phyloP scores from a whole-genome alignment of 2,113 vertebrate genomes.

The Forbesichthys papilliferus region DNA sequence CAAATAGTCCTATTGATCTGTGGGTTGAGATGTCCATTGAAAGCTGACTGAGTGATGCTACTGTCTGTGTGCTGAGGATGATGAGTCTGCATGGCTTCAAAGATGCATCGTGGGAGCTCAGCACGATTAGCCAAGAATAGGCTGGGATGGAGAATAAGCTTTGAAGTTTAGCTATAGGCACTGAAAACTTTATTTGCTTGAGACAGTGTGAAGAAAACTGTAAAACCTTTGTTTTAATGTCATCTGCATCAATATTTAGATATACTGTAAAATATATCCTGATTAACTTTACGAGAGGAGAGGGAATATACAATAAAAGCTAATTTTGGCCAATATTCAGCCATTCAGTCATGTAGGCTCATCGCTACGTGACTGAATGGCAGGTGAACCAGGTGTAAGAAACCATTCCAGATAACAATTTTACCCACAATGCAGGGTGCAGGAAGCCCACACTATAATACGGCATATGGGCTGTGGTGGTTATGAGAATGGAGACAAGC shows the following conservation, averaged over 20 bases:
- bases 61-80: constrained; percentile 13
- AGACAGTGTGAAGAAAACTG: background rate
- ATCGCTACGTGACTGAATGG: background rate
- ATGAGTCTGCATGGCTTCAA: constrained; percentile 17
- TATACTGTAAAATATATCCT: background rate
- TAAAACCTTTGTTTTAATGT: background rate
- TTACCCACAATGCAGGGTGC: background rate
- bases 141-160: constrained; percentile 1
- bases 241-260: background rate
- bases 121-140: constrained; percentile 7
- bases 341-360: no score
- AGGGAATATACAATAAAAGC: background rate
- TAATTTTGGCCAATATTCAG: background rate
- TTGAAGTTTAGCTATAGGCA: constrained; percentile 4
- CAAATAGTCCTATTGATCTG: constrained; percentile 38
- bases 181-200: background rate
- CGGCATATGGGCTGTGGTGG: background rate
- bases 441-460: background rate
- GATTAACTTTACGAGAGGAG: background rate
- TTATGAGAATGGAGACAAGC: background rate
- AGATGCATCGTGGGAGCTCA: constrained; percentile 39
- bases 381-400: background rate
- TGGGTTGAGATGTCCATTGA: constrained; percentile 22
- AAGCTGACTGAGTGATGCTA: constrained; percentile 18
- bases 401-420: background rate